Base-by-base conservation (phyloP, 2,113 vertebrate genomes). In the Hippocampus guttulatus region DNA sequence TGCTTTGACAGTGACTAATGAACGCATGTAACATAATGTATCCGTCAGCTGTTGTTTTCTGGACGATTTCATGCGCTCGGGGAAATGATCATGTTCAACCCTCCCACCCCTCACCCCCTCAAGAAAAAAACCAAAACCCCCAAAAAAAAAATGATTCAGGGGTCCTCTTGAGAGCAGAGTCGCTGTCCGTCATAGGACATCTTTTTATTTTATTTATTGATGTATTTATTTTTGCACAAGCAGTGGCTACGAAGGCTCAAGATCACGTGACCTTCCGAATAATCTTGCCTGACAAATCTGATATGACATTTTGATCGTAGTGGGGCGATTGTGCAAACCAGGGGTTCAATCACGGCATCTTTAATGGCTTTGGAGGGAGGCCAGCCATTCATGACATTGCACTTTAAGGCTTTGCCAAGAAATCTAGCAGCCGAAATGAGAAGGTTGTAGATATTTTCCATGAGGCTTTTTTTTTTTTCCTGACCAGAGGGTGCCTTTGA, bases 311-410 rank as follows among this genome's bases (percentile, higher is more conserved):
- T 95, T 93, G 93, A 95, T 93, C 92, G 94, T 95, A 93, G 77
- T 90, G 91, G 92, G 92, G 94, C 94, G 52, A 94, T 93, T 94
- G 80, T 38, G 86, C 91, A 92, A 95, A 95, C 94, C 93, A 93
- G 95, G 58, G 94, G 93, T 95, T 95, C 94, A 95, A 87, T 95
- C 95, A 95, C 93, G 92, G 92, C 93, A 93, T 93, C 90, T 93
- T 95, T 95, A 96, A 97, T 96, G 92, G 94, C 92, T 94, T 90
- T 92, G 93, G 95, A 95, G 92, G 92, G 91, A 88, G 93, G 92
- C 94, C 94, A 96, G 94, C 94, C 95, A 95, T 91, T 96, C 94
- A 95, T 95, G 94, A 96, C 95, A 94, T 91, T 85, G 91, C 95
- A 94, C 94, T 98, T 96, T 95, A 95, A 94, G 92, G 92, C 84